Evolutionary conservation across 92 coral and sea anemone species (phyloP), one percentile per base, ranked within the genome.

Genomic region (Palythoa grandiflora): DNA sequence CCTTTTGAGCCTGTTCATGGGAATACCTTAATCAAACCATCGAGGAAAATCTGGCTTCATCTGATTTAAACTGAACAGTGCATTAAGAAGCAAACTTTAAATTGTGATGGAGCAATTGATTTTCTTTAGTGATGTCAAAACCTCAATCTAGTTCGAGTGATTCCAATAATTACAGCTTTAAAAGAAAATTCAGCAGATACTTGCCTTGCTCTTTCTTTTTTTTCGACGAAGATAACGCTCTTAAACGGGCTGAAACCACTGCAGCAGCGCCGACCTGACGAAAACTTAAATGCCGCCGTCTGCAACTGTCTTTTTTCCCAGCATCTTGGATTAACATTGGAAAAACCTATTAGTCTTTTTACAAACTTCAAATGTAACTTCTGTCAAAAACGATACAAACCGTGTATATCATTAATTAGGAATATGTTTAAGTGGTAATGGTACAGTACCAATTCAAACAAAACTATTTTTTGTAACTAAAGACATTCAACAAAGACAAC

Each of bases 231-330:
- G 86, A 38, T 2, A 81, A 40, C 28, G 75, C 40, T 48, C 90
- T 71, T 63, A 90, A 73, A 37, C 90, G 90, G 14, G 79, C 81
- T 9, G 90, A 71, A 4, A 73, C 93, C n/a, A 90, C 36, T 8
- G 90, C 93, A 39, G 93, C 83, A 50, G 87, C 37, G 47, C 93
- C 75, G n/a, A 90, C 50, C 77, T 87, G 87, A 3, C 90, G 90
- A 54, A 90, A 74, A 65, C 59, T 89, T 63, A 85, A 13, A 1
- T 77, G 75, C 38, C 60, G 86, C 9, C 60, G 86, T 9, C 65
- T 50, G 75, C 17, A 11, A 16, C 52, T n/a, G 10, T 81, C 40
- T 3, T 66, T 65, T 15, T 81, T 28, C 9, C 86, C 86, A 14
- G 75, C 75, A 81, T 81, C 86, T 81, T 39, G 17, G 28, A 48